Evolutionary conservation across 1,140 invertebrate genomes (phyloP), one percentile per base, ranked within the genome.

Genomic region (Drosophila sechellia): DNA sequence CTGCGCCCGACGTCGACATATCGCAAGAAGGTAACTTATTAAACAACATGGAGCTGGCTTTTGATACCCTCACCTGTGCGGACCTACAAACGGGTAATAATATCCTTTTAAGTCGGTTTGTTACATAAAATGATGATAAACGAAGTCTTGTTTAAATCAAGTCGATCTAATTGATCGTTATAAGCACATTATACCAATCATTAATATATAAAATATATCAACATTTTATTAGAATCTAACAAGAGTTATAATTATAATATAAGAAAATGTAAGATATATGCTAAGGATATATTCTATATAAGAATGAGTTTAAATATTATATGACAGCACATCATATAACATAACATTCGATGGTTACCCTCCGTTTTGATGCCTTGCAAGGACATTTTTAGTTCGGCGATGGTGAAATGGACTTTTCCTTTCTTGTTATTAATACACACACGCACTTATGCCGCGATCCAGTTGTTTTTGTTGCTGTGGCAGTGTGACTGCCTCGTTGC

Each of bases 1-100:
- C 75, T 80, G 77, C 72, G 81, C 71, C 79, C 73, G 75, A 87
- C 75, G 78, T 75, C 76, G 79, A 89, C 85, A 89, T 89, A 89
- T 89, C 85, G 83, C 83, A 69, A 69, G 58, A 89, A 84, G 84
- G 84, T 79, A 87, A 89, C 84, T 87, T 87, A 79, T 87, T 89
- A 80, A 84, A 80, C 77, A 89, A 89, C 79, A 89, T 89, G 84
- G 84, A 84, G 79, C 57, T 77, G 66, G 65, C 45, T 77, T 66
- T 73, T 58, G 52, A 64, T 75, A 66, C 77, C 42, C 77, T 72
- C 25, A 52, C 46, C 17, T 22, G 15, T 4, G 15, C 22, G 13
- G 12, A 34, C n/a, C 43, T 5, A 12, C 11, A 17, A 53, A 39
- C 2, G 25, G 15, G 48, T 11, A 0, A 20, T 12, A 13, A 48